These are phyloP conservation scores for Cryptocheilus praepositus DNA, from an alignment of 2,888 invertebrate genomes.

Conservation along the genomic window DNA sequence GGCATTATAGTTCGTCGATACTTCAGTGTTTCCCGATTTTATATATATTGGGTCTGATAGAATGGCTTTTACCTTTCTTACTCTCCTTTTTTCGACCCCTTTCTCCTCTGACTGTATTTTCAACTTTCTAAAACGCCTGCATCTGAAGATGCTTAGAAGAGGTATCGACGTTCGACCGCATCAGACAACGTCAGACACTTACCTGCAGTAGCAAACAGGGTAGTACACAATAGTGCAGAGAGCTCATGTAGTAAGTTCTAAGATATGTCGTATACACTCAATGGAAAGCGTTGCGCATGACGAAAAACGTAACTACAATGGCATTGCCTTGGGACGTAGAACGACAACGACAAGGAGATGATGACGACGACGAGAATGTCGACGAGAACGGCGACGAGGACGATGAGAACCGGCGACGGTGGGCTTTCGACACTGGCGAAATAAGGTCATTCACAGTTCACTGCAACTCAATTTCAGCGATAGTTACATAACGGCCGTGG, in stretches of 20 bases:
- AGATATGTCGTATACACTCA: too few relatives aligned
- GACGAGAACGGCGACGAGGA: conserved; percentile 24
- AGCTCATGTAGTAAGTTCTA: too few relatives aligned
- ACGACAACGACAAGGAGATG: too few relatives aligned
- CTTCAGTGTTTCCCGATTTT: conserved; percentile 22
- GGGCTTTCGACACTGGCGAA: conserved; percentile 39
- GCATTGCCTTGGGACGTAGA: too few relatives aligned
- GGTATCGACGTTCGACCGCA: too few relatives aligned
- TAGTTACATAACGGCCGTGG: conserved; percentile 54
- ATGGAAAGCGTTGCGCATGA: conserved; percentile 2
- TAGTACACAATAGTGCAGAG: conserved; percentile 10
- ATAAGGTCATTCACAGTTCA: conserved; percentile 63
- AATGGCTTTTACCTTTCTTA: conserved; percentile 10
- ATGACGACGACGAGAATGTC: not conserved
- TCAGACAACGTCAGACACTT: too few relatives aligned
- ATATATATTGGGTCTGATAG: conserved; percentile 24
- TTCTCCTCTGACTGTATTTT: not conserved
- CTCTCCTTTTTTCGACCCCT: not conserved
- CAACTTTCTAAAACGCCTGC: not conserved
- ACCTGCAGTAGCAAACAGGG: not conserved
- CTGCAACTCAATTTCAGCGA: conserved; percentile 62
- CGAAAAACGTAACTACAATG: conserved; percentile 23
- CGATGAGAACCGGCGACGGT: conserved; percentile 35
- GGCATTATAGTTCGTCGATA: conserved; percentile 31
- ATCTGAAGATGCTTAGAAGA: too few relatives aligned